Evolutionary conservation across 1,140 invertebrate species (phyloP).

Genomic region (Grapholita molesta): DNA sequence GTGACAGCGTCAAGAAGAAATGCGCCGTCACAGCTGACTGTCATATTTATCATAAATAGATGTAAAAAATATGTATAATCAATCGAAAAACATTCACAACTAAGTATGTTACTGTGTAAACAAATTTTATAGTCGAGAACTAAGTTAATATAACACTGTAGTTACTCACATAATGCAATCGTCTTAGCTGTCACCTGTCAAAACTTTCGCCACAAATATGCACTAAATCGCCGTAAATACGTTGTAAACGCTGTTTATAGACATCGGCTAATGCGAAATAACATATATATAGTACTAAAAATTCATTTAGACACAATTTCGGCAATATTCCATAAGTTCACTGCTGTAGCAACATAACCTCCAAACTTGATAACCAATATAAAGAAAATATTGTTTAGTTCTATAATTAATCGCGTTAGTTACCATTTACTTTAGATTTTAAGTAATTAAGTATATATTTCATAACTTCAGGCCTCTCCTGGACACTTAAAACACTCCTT

Average conservation of each 20-base stretch:
- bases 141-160: conserved; percentile 17
- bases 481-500: not conserved
- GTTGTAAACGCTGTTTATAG: conserved; percentile 40
- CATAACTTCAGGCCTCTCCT: not conserved
- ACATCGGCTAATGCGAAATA: conserved; percentile 31
- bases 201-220: conserved; percentile 72
- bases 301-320: conserved; percentile 43
- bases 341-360: conserved; percentile 53
- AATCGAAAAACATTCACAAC: not conserved
- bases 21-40: conserved; percentile 7
- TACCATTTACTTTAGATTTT: not conserved
- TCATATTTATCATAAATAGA: not conserved
- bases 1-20: not conserved
- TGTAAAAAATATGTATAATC: not conserved
- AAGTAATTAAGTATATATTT: not conserved
- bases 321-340: conserved; percentile 63
- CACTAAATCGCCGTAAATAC: conserved; percentile 60
- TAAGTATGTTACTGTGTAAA: not conserved
- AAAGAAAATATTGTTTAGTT: not conserved
- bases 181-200: conserved; percentile 68
- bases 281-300: conserved; percentile 34
- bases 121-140: not conserved
- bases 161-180: conserved; percentile 34
- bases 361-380: conserved; percentile 20
- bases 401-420: not conserved